phyloP scores from a whole-genome alignment of 2,113 vertebrate species.

The Onychorhynchus coronatus region DNA sequence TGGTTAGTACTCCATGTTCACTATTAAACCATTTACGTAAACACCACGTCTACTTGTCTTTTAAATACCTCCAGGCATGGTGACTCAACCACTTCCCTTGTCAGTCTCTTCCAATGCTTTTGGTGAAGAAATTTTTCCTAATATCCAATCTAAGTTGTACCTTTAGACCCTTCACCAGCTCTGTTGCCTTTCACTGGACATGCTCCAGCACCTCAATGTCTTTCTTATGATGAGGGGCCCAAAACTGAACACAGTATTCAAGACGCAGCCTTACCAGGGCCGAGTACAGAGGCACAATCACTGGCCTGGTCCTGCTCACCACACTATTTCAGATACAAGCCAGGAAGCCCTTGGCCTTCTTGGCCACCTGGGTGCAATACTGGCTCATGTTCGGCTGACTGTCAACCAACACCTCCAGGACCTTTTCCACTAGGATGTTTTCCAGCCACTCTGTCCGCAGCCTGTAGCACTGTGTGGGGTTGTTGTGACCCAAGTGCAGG shows the following conservation, averaged over 20 bases:
- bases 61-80: background rate
- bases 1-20: background rate
- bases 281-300: background rate
- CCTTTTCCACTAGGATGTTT: background rate
- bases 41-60: rapidly evolving
- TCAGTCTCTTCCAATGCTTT: background rate
- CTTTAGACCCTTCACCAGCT: background rate
- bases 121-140: background rate
- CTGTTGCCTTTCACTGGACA: background rate
- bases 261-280: background rate
- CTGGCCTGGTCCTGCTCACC: background rate
- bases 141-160: background rate
- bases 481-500: background rate
- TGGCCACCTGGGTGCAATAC: background rate
- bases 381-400: background rate
- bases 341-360: background rate
- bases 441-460: background rate
- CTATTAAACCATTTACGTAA: background rate
- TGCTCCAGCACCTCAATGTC: background rate
- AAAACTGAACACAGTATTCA: background rate
- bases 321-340: background rate
- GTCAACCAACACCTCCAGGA: background rate
- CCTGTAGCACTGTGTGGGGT: background rate
- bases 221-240: background rate
- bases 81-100: background rate